Evolutionary conservation across 2,888 invertebrate genomes (phyloP).

Genomic region (Agelastica alni): DNA sequence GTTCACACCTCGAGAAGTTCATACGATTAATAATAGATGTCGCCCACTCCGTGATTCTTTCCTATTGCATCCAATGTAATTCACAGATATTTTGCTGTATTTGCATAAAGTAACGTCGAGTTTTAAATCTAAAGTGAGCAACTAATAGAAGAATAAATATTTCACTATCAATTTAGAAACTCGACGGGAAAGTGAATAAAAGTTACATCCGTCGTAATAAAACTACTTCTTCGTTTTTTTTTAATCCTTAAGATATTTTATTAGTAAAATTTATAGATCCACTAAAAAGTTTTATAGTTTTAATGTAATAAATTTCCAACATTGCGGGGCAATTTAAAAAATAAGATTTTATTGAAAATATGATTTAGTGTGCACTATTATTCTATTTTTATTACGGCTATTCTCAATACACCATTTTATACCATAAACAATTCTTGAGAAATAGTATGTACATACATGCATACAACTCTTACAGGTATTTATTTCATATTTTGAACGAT

Average conservation of each 20-base stretch:
- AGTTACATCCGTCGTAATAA: conserved; percentile 11
- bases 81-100: too few species aligned
- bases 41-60: too few species aligned
- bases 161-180: conserved; percentile 18
- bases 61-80: too few species aligned
- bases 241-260: conserved; percentile 42
- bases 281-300: conserved; percentile 53
- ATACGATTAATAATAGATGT: too few species aligned
- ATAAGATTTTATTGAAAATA: conserved; percentile 56
- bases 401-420: conserved; percentile 35
- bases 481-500: conserved; percentile 10
- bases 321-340: conserved; percentile 34
- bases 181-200: conserved; percentile 9
- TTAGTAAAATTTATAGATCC: conserved; percentile 52
- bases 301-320: conserved; percentile 48
- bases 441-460: too few species aligned
- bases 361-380: conserved; percentile 50
- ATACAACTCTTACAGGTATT: conserved; percentile 28
- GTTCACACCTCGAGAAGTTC: too few species aligned
- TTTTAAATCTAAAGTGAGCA: too few species aligned
- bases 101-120: too few species aligned
- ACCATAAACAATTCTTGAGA: conserved; percentile 45
- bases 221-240: conserved; percentile 5
- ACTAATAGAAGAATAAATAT: too few species aligned
- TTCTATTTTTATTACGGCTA: conserved; percentile 43